A percentile compares a stretch with the other conserved stretches of the same genome.
These are phyloP conservation scores for Bovichtus variegatus DNA, from an alignment of 2,797 vertebrate species.

Conservation along the genomic window DNA sequence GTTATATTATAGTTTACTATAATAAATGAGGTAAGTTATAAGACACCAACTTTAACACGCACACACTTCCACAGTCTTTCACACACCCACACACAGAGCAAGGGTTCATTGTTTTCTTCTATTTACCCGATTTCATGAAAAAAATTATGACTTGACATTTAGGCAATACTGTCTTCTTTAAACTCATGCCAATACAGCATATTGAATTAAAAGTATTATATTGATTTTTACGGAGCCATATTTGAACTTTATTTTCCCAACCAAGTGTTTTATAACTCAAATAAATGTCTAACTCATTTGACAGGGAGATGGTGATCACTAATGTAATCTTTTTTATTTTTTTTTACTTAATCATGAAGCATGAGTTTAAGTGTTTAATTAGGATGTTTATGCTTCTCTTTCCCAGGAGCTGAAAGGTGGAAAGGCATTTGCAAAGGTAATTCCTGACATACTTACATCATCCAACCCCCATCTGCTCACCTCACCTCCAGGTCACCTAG, in stretches of 20 bases:
- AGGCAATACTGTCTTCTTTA: no score
- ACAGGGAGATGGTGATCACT: not conserved
- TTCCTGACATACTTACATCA: not conserved
- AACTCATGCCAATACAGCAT: no score
- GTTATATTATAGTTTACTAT: not conserved
- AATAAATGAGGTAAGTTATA: not conserved
- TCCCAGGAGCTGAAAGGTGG: slow-evolving; percentile 96
- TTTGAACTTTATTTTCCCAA: not conserved
- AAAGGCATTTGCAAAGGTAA: slow-evolving; percentile 97
- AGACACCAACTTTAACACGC: no score
- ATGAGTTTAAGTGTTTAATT: not conserved
- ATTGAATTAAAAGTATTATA: no score
- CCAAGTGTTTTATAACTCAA: not conserved
- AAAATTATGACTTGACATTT: no score
- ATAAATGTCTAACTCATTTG: not conserved
- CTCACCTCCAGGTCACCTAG: slow-evolving; percentile 29
- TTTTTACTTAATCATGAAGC: not conserved
- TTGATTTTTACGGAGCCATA: not conserved
- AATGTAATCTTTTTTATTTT: not conserved
- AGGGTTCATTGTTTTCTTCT: no score
- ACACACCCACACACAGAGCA: no score
- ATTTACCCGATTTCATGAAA: no score
- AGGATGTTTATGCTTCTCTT: slow-evolving; percentile 30
- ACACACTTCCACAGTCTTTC: no score
- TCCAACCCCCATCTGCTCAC: not conserved